Conservation (phyloP, 2,113 vertebrate species). For the Myrmecophaga tridactyla region DNA sequence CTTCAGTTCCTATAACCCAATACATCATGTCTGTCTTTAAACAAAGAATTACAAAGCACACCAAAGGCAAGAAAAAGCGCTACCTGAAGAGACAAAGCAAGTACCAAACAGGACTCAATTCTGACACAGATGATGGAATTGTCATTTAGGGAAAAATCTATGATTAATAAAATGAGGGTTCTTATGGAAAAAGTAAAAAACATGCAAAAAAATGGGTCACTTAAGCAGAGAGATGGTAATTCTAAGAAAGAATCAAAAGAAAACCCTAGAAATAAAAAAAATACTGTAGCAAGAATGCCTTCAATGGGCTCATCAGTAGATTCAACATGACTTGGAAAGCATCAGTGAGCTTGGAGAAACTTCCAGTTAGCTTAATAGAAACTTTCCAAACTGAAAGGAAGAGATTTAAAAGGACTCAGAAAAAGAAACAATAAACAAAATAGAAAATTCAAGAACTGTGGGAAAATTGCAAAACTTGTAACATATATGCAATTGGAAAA, state of each 20-base stretch:
- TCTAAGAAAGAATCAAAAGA: not conserved
- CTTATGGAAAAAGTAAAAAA: too few species aligned
- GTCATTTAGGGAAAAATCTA: not conserved
- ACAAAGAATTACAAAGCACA: accelerated
- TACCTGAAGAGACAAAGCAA: not conserved
- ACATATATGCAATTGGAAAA: accelerated
- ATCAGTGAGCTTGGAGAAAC: not conserved
- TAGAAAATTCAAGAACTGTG: not conserved
- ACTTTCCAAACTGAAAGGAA: not conserved
- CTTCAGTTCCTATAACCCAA: not conserved
- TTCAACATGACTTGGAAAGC: not conserved
- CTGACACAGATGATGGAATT: not conserved
- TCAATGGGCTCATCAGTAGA: not conserved
- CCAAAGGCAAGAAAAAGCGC: not conserved
- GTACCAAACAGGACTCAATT: not conserved
- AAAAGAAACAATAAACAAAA: not conserved
- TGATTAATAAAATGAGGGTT: not conserved
- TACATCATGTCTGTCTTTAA: not conserved
- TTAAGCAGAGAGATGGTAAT: not conserved
- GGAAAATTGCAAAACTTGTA: not conserved
- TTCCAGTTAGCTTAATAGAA: not conserved
- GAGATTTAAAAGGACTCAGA: not conserved
- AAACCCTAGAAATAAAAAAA: not conserved
- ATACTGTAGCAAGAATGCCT: not conserved
- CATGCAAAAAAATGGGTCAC: not conserved